Evolutionary conservation across 2,113 vertebrate genomes (phyloP), one percentile per base, ranked within the genome.

Genomic region (Sciurus niger): DNA sequence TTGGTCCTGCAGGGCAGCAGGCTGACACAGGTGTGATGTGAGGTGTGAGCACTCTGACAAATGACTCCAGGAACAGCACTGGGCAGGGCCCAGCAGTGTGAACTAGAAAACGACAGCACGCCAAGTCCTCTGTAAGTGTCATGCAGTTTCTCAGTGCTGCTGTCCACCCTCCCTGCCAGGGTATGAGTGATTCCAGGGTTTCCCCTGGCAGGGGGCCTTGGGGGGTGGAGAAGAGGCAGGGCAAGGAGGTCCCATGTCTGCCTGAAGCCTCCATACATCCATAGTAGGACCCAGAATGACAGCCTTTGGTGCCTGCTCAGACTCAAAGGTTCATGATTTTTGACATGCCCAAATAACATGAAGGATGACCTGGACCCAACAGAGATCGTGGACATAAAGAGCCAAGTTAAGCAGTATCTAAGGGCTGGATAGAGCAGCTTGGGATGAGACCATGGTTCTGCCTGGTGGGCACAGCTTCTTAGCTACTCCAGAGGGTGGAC

Each of bases 1-100:
- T 97, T 0, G 0, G 85, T 93, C 79, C 77, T 0, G 6, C 13
- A 0, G 55, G 72, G 58, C 24, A 40, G 70, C 63, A 51, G 89
- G 24, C 65, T 84, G 93, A n/a, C 67, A 92, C 0, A 72, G 63
- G 4, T 60, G 92, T 65, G 60, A 2, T 32, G 37, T 73, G 63
- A 91, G 67, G 58, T 94, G 53, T 24, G 12, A 92, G 87, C 0
- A 1, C 46, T 4, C 28, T 43, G 84, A 95, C 65, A 87, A 89
- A 95, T 0, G 6, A 55, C 73, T 53, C 53, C 6, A 16, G 37
- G 30, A 80, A 87, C 1, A 3, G 78, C 0, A 0, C 76, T 1
- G 30, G 84, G 43, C 37, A 77, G 3, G 4, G 4, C 28, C 48
- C 0, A 0, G 24, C 1, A 0, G 32, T 28, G 55, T 37, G 37